These are phyloP conservation scores for Scaptomyza flava DNA, from an alignment of 2,888 invertebrate species.

Conservation along the genomic window DNA sequence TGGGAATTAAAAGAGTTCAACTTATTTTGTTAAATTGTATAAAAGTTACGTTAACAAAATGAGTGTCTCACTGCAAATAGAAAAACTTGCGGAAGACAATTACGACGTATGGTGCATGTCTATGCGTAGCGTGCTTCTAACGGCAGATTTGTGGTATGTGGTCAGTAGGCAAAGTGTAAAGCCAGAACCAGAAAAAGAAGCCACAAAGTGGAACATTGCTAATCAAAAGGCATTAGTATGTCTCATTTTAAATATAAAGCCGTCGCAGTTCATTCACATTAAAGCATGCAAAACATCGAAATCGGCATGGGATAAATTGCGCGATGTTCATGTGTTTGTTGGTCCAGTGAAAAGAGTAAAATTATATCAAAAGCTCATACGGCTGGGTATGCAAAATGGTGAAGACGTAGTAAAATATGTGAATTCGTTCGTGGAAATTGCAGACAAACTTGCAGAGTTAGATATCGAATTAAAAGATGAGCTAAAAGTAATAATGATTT, in stretches of 20 bases:
- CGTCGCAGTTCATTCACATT: not conserved
- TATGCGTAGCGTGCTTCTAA: not conserved
- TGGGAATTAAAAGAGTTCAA: not conserved
- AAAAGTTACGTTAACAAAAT: not conserved
- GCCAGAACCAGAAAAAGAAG: not conserved
- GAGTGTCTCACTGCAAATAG: not conserved
- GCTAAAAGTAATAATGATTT: not conserved
- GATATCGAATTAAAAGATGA: not conserved
- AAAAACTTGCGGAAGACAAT: not conserved
- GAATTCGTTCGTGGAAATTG: not conserved
- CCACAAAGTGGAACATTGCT: not conserved
- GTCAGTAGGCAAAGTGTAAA: not conserved
- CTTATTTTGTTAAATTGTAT: too few relatives aligned
- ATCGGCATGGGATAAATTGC: too few relatives aligned
- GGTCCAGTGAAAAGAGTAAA: not conserved
- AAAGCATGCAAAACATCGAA: not conserved
- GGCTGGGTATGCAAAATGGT: not conserved
- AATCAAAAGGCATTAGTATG: not conserved
- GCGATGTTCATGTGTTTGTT: not conserved
- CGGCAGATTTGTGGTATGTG: conserved; percentile 1
- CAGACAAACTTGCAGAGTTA: not conserved
- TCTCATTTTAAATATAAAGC: not conserved
- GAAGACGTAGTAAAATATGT: not conserved
- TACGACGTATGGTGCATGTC: too few relatives aligned
- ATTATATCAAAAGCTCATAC: not conserved